phyloP scores from a whole-genome alignment of 2,113 vertebrate species.

The Siphamia tubifer region DNA sequence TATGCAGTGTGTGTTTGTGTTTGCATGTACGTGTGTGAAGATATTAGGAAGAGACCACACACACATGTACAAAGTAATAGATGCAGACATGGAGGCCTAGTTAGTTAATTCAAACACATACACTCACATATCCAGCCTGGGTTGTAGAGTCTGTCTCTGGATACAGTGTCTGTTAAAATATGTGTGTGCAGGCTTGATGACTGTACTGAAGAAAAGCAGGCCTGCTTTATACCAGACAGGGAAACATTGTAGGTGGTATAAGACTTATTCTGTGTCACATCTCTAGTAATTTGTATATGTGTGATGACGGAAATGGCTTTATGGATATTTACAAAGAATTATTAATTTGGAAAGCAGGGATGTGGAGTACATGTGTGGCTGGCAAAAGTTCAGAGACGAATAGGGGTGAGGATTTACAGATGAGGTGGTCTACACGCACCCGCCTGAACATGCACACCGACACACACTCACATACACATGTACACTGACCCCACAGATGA shows the following conservation, averaged over 20 bases:
- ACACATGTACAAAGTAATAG: slow-evolving; percentile 6
- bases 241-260: slow-evolving; percentile 66
- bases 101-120: slow-evolving; percentile 5
- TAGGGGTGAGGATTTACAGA: slow-evolving; percentile 41
- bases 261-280: slow-evolving; percentile 44
- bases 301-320: slow-evolving; percentile 57
- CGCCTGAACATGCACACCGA: slow-evolving; percentile 10
- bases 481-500: slow-evolving; percentile 65
- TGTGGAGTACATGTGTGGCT: slow-evolving; percentile 21
- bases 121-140: slow-evolving; percentile 13
- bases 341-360: slow-evolving; percentile 56
- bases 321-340: slow-evolving; percentile 64
- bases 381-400: slow-evolving; percentile 7
- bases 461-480: not conserved
- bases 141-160: not conserved
- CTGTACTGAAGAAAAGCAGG: slow-evolving; percentile 29
- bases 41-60: slow-evolving; percentile 47
- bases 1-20: not conserved
- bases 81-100: slow-evolving; percentile 15
- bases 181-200: not conserved
- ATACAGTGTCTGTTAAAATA: not conserved
- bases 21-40: slow-evolving; percentile 13
- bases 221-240: slow-evolving; percentile 47
- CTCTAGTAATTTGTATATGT: slow-evolving; percentile 16
- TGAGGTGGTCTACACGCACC: slow-evolving; percentile 46